Evolutionary conservation across 2,888 invertebrate genomes (phyloP).

Genomic region (Ptychoptera albimana): DNA sequence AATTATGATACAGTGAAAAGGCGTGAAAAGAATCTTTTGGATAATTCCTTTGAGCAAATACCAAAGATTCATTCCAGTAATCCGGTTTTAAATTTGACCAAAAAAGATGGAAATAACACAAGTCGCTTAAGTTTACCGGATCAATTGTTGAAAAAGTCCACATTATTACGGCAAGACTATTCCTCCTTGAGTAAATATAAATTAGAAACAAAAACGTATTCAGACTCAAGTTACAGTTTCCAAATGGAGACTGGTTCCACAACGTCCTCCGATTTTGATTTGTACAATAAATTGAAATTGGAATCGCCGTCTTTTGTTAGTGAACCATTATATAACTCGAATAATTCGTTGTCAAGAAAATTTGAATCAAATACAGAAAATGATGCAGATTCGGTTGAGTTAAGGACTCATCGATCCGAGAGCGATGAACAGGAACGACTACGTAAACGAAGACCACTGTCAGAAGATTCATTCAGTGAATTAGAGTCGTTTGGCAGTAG

Average conservation of each 20-base stretch:
- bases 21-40: constrained; percentile 20
- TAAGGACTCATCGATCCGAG: constrained; percentile 30
- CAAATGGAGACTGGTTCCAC: constrained; percentile 29
- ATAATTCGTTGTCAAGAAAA: constrained; percentile 19
- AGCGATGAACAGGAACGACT: constrained; percentile 40
- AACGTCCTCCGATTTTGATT: constrained; percentile 27
- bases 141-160: constrained; percentile 21
- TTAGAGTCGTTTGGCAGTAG: constrained; percentile 41
- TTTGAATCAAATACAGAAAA: constrained; percentile 15
- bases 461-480: constrained; percentile 55
- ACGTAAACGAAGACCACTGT: constrained; percentile 54
- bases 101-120: constrained; percentile 20
- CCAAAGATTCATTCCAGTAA: constrained; percentile 29
- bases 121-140: constrained; percentile 29
- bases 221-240: constrained; percentile 29
- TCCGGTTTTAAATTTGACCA: constrained; percentile 18
- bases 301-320: constrained; percentile 22
- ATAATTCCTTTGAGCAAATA: constrained; percentile 25
- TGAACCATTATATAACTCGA: constrained; percentile 21
- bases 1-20: constrained; percentile 29
- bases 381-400: constrained; percentile 35
- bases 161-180: not conserved
- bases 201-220: constrained; percentile 20
- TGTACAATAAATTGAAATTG: constrained; percentile 26
- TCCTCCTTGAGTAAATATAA: constrained; percentile 6